Conservation (phyloP, 2,888 invertebrate genomes). For the Rhagium mordax region DNA sequence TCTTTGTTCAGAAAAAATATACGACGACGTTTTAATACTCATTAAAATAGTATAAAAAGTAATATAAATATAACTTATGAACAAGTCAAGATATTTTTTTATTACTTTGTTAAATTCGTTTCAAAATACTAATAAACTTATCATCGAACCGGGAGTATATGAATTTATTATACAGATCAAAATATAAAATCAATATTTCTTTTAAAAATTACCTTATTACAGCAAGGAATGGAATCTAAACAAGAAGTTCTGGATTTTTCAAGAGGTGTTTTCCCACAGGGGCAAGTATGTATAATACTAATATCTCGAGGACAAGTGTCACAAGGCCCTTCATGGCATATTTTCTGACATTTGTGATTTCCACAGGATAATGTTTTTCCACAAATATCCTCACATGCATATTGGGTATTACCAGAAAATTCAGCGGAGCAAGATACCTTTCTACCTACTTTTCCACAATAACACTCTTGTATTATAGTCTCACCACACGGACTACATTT, state of each 20-base stretch:
- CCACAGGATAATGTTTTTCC: constrained; percentile 76
- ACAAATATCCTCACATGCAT: constrained; percentile 78
- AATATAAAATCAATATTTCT: no score
- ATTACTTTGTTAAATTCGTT: no score
- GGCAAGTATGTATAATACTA: constrained; percentile 78
- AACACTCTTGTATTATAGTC: constrained; percentile 80
- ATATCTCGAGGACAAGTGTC: constrained; percentile 77
- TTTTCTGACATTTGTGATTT: constrained; percentile 74
- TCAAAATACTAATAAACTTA: no score
- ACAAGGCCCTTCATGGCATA: constrained; percentile 82
- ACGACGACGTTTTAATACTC: no score
- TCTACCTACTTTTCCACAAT: constrained; percentile 78
- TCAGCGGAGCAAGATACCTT: constrained; percentile 67
- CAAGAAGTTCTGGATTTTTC: constrained; percentile 76
- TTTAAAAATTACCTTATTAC: constrained; percentile 73
- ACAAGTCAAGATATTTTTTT: no score
- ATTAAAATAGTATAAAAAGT: no score
- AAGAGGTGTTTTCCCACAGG: constrained; percentile 80
- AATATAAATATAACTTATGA: no score
- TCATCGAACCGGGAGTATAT: no score
- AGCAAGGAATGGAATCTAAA: constrained; percentile 86
- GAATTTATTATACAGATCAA: no score
- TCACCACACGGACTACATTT: constrained; percentile 82
- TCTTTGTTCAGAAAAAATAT: no score
- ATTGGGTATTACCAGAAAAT: constrained; percentile 63